Percentiles rank a stretch among this genome's conserved stretches.
phyloP scores from a whole-genome alignment of 2,113 vertebrate genomes.

The Pelecanoides urinatrix region DNA sequence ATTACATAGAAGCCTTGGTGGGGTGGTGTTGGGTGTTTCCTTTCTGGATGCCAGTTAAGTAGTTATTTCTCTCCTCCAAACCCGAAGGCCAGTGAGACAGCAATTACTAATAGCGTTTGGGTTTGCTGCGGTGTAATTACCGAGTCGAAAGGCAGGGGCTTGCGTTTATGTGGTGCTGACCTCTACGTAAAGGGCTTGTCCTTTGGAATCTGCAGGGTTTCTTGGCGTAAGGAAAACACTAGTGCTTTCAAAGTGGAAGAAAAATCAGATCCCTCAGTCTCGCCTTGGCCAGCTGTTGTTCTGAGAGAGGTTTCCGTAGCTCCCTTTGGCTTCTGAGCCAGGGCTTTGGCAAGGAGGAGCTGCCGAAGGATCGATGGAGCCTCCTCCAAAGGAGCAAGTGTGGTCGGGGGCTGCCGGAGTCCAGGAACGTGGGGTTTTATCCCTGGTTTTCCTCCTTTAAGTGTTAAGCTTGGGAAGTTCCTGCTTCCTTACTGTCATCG shows the following conservation, averaged over 20 bases:
- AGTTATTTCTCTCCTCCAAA: neutral
- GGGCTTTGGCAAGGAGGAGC: neutral
- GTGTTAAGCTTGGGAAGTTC: neutral
- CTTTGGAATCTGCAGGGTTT: neutral
- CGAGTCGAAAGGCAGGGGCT: neutral
- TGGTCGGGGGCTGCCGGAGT: rapidly evolving
- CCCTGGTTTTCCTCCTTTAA: neutral
- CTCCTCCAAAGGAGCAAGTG: neutral
- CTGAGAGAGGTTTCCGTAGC: neutral
- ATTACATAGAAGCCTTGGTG: neutral
- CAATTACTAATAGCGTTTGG: neutral
- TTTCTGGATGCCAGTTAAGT: neutral
- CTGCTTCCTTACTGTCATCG: neutral
- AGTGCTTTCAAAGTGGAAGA: neutral
- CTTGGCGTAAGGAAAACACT: neutral
- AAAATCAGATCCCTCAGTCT: neutral
- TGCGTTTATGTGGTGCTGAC: neutral
- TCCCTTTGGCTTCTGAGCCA: neutral
- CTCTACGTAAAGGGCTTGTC: neutral
- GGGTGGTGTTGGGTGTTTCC: neutral
- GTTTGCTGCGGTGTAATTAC: neutral
- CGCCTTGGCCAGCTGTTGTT: neutral
- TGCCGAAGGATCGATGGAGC: neutral
- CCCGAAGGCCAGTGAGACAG: neutral
- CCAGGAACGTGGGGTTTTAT: neutral